Conservation (phyloP, 2,113 vertebrate genomes). For the Onychostruthus taczanowskii region DNA sequence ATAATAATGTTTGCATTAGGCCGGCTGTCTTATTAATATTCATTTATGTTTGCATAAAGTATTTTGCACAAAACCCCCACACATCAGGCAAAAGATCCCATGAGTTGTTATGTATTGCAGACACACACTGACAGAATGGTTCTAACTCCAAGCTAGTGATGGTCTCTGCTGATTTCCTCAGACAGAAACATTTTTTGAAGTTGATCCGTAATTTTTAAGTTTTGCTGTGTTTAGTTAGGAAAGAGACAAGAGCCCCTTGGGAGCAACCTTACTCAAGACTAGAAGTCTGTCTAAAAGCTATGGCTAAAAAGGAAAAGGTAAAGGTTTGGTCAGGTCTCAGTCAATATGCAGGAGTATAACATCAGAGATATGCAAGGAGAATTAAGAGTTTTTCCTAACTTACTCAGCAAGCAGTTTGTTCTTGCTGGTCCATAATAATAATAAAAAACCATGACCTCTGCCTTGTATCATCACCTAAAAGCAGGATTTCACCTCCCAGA, state of each 20-base stretch:
- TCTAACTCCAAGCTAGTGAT: neutral
- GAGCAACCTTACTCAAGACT: neutral
- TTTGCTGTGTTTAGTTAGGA: slow-evolving; percentile 12
- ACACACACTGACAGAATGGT: neutral
- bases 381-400: neutral
- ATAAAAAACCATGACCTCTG: neutral
- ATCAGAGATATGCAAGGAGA: neutral
- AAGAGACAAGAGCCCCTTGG: neutral
- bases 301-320: neutral
- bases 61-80: neutral
- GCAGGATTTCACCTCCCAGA: neutral
- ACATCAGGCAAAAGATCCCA: neutral
- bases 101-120: neutral
- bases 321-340: neutral
- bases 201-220: slow-evolving; percentile 13
- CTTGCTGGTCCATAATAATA: neutral
- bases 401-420: neutral
- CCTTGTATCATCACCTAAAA: neutral
- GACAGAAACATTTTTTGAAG: neutral
- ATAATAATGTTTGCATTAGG: slow-evolving; percentile 4
- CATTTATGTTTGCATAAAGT: neutral
- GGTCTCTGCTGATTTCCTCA: neutral
- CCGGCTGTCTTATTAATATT: slow-evolving; percentile 4
- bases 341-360: neutral
- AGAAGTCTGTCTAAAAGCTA: neutral